These are phyloP conservation scores for Stichodactyla helianthus DNA, from an alignment of 64 coral and sea anemone species.

Conservation along the genomic window DNA sequence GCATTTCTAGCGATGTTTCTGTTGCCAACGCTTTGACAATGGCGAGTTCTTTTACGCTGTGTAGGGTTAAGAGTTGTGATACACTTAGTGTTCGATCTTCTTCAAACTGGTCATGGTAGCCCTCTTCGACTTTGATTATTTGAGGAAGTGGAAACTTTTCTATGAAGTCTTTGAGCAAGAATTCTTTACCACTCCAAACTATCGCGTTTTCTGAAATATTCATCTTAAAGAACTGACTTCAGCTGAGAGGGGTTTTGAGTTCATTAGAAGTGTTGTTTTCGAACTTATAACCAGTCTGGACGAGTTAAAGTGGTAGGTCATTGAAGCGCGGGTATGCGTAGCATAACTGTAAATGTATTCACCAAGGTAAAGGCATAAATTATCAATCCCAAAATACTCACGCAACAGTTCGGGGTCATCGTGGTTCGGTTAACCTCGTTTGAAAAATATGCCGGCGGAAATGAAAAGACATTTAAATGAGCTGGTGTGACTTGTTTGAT, in stretches of 20 bases:
- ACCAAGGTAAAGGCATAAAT: no score
- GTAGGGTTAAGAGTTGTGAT: constrained; percentile 8
- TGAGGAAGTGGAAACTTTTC: not conserved
- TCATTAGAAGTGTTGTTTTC: not conserved
- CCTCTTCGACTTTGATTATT: constrained; percentile 16
- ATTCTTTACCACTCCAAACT: constrained; percentile 22
- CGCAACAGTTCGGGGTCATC: no score
- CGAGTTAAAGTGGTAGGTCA: not conserved
- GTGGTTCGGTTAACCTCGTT: no score
- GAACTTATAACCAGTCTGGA: not conserved
- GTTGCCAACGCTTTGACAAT: not conserved
- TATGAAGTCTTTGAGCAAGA: not conserved
- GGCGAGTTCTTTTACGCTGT: not conserved
- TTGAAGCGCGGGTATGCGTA: not conserved
- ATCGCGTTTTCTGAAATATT: not conserved
- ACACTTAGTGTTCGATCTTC: constrained; percentile 13
- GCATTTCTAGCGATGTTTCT: not conserved
- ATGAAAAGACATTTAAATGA: no score
- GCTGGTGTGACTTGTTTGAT: no score
- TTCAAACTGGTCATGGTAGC: not conserved
- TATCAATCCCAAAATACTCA: no score
- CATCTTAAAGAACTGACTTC: not conserved
- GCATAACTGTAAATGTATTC: not conserved
- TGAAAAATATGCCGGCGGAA: no score
- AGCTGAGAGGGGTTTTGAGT: not conserved